These are phyloP conservation scores for Callopanchax toddi DNA, from an alignment of 2,113 vertebrate species.

Conservation along the genomic window DNA sequence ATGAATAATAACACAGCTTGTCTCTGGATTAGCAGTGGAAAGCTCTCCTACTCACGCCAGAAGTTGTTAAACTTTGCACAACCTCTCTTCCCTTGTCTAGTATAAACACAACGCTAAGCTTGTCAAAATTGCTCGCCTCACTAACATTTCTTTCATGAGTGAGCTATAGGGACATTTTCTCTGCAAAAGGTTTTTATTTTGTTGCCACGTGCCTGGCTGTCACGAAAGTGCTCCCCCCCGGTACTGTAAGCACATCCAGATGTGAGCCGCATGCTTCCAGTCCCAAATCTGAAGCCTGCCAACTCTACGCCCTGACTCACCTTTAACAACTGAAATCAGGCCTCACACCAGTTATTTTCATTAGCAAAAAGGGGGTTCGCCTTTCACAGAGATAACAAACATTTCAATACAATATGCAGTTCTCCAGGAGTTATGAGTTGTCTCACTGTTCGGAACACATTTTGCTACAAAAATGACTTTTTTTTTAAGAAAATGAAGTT, in stretches of 20 bases:
- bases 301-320: slow-evolving; percentile 55
- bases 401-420: background rate
- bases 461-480: background rate
- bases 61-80: slow-evolving; percentile 56
- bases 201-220: slow-evolving; percentile 77
- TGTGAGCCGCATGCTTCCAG: slow-evolving; percentile 75
- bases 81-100: slow-evolving; percentile 35
- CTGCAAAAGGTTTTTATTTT: slow-evolving; percentile 45
- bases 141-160: slow-evolving; percentile 54
- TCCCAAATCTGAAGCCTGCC: slow-evolving; percentile 50
- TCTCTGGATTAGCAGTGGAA: slow-evolving; percentile 23
- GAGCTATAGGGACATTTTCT: slow-evolving; percentile 65
- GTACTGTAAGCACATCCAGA: slow-evolving; percentile 75
- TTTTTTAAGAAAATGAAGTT: background rate
- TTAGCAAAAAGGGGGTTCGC: slow-evolving; percentile 32
- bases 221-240: slow-evolving; percentile 57
- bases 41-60: slow-evolving; percentile 22
- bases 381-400: slow-evolving; percentile 43
- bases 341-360: slow-evolving; percentile 81
- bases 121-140: slow-evolving; percentile 50
- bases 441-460: slow-evolving; percentile 1
- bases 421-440: background rate
- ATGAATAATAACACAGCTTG: slow-evolving; percentile 36
- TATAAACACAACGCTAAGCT: slow-evolving; percentile 41
- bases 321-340: slow-evolving; percentile 59